Evolutionary conservation across 1,140 invertebrate genomes (phyloP).

Genomic region (Drosophila chauvacae): DNA sequence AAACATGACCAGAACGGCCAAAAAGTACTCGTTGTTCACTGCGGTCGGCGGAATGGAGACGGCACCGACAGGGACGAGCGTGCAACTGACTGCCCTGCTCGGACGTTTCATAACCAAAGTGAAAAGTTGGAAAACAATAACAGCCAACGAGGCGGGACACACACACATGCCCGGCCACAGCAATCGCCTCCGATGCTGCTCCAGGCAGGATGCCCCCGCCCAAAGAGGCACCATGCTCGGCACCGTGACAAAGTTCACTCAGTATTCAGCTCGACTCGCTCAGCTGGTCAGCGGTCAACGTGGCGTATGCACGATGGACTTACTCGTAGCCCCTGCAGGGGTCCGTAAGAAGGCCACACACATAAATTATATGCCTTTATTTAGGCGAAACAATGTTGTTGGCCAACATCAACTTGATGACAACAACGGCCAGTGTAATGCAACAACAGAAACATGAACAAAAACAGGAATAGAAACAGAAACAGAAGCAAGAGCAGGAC

Average conservation of each 20-base stretch:
- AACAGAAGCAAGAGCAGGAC: neutral
- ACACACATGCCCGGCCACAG: slow-evolving; percentile 26
- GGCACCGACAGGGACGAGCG: slow-evolving; percentile 10
- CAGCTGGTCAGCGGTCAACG: slow-evolving; percentile 17
- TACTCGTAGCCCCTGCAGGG: neutral
- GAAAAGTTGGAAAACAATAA: slow-evolving; percentile 60
- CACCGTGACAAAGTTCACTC: slow-evolving; percentile 37
- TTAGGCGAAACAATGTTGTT: slow-evolving; percentile 55
- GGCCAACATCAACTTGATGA: slow-evolving; percentile 39
- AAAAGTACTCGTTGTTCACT: slow-evolving; percentile 39
- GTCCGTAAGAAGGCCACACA: slow-evolving; percentile 25
- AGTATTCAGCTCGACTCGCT: slow-evolving; percentile 23
- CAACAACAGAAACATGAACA: slow-evolving; percentile 2
- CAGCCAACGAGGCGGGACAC: slow-evolving; percentile 22
- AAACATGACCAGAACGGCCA: slow-evolving; percentile 31
- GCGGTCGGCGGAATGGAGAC: slow-evolving; percentile 32
- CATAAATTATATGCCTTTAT: slow-evolving; percentile 57
- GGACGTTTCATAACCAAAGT: slow-evolving; percentile 60
- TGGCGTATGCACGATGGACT: slow-evolving; percentile 43
- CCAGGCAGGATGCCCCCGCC: slow-evolving; percentile 13
- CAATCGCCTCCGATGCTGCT: slow-evolving; percentile 23
- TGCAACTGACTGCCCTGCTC: slow-evolving; percentile 49
- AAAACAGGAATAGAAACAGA: neutral
- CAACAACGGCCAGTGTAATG: slow-evolving; percentile 24
- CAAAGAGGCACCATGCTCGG: neutral